Evolutionary conservation across 2,113 vertebrate genomes (phyloP).

Genomic region (Himantopus leucocephalus): DNA sequence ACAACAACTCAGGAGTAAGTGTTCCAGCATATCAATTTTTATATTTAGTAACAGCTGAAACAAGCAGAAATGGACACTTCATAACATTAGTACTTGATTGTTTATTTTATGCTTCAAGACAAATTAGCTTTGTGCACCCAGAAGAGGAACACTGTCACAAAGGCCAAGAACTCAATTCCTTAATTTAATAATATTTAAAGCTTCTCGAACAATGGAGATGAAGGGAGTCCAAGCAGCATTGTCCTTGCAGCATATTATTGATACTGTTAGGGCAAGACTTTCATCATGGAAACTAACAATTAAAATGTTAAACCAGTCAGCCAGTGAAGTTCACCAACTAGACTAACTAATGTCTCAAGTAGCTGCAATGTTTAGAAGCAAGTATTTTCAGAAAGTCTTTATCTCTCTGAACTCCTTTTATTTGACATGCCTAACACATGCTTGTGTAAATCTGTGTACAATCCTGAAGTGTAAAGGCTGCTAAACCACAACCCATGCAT

Average conservation of each 20-base stretch:
- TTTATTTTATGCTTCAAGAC: conserved; percentile 44
- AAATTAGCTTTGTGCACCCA: conserved; percentile 23
- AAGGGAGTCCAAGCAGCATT: not conserved
- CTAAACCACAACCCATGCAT: not conserved
- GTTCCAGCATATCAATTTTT: conserved; percentile 51
- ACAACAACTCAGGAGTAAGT: not conserved
- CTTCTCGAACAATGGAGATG: not conserved
- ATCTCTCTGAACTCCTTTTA: not conserved
- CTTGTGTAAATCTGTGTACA: not conserved
- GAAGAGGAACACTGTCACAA: conserved; percentile 17
- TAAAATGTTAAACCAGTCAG: not conserved
- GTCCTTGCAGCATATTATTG: not conserved
- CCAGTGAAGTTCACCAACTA: not conserved
- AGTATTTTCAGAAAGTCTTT: not conserved
- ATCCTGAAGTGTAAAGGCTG: not conserved
- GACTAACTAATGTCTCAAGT: not conserved
- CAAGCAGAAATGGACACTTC: conserved; percentile 49
- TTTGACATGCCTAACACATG: not conserved
- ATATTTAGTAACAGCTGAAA: conserved; percentile 65
- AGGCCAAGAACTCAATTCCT: conserved; percentile 41
- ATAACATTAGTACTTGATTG: conserved; percentile 35
- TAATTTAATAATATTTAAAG: conserved; percentile 41
- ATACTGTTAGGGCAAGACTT: not conserved
- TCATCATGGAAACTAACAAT: not conserved
- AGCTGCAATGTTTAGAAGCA: not conserved